Base-by-base conservation (phyloP, 2,888 invertebrate genomes). In the Balanococcus diminutus region DNA sequence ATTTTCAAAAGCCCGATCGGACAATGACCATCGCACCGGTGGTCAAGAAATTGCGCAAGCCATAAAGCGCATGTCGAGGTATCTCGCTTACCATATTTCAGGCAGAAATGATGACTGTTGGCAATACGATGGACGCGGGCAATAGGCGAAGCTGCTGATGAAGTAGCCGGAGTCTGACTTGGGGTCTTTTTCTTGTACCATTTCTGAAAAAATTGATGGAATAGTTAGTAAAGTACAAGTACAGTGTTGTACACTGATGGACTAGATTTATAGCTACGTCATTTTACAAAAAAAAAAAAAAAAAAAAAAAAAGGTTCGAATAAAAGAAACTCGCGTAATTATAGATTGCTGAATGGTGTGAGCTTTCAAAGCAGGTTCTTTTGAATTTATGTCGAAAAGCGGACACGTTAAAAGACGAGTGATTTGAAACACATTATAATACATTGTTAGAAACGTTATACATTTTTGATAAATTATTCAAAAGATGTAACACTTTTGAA, bases 11-110 rank as follows among this genome's bases (percentile, higher is more conserved):
- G 11, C 31, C 4, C 9, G 14, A 31, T 51, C 83, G 83, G 56
- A 61, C 83, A 84, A 61, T 84, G 84, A 84, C 84, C 84, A 84
- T 42, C 82, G 82, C 22, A 31, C n/a, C 25, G n/a, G 25, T 28
- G 19, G 36, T 22, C 28, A 56, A 67, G 42, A 82, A 22, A 46
- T 82, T 46, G 46, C 61, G 56, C 61, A 61, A 36, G 19, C 0
- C 36, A 25, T 51, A 16, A 42, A 31, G 46, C 56, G 82, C 82
- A 46, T 31, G 22, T n/a, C 22, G n/a, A 14, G 19, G 16, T 32
- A 31, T 31, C 25, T 31, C 14, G 46, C 42, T 83, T 32, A 83
- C 83, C 83, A 83, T 61, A 83, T 31, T 36, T 83, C n/a, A 1
- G 83, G 83, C 39, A 83, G 36, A 36, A 83, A 83, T 22, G 83